phyloP scores from a whole-genome alignment of 2,888 invertebrate genomes.

The Rhopalosiphum nymphaeae region DNA sequence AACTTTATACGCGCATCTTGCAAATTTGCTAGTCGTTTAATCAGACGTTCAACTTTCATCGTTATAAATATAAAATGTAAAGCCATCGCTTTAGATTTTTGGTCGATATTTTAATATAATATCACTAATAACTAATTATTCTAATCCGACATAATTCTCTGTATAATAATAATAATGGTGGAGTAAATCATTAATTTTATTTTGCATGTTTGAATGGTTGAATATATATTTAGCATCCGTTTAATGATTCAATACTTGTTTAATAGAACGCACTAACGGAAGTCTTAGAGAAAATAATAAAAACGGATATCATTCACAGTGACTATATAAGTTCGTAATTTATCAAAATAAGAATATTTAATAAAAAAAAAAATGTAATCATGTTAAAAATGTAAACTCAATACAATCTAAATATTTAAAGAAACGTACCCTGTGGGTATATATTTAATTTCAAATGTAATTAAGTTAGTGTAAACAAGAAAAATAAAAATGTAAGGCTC shows the following conservation, averaged over 20 bases:
- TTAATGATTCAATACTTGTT: neutral
- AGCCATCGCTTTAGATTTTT: neutral
- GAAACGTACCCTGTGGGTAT: neutral
- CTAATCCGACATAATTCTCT: neutral
- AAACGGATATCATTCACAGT: neutral
- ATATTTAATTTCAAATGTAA: neutral
- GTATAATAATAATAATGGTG: neutral
- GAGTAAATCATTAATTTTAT: neutral
- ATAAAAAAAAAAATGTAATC: neutral
- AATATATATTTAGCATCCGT: neutral
- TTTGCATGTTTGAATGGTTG: neutral
- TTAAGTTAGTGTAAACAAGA: neutral
- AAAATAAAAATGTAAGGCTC: neutral
- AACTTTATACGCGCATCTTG: constrained; percentile 23
- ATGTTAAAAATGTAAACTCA: neutral
- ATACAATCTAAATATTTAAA: constrained; percentile 17
- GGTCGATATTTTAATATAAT: neutral
- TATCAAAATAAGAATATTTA: neutral
- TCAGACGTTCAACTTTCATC: constrained; percentile 8
- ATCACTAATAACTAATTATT: neutral
- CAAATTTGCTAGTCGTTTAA: constrained; percentile 9
- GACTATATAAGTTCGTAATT: neutral
- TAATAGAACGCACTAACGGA: neutral
- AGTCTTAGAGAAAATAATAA: neutral
- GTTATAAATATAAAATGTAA: neutral